phyloP scores from a whole-genome alignment of 2,113 vertebrate genomes.

The Echinops telfairi region DNA sequence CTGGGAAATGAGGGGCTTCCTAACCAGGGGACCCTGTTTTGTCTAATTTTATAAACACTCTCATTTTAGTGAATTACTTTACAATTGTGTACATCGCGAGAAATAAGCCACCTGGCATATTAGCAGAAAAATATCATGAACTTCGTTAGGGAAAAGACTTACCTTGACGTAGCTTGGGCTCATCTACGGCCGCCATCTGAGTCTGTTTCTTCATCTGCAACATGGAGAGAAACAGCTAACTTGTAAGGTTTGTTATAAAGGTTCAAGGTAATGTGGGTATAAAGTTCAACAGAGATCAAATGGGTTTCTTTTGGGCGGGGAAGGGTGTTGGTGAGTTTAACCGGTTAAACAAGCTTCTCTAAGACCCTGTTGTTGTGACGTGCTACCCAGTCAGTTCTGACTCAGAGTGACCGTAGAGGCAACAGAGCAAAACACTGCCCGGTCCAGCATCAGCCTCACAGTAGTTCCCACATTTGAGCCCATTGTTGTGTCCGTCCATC shows the following conservation, averaged over 20 bases:
- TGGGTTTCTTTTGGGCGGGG: not conserved
- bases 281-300: not conserved
- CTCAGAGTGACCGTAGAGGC: too few relatives aligned
- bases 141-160: not conserved
- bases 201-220: slow-evolving; percentile 36
- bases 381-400: too few relatives aligned
- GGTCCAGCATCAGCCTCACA: too few relatives aligned
- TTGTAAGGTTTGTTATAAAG: not conserved
- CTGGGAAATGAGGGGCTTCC: not conserved
- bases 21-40: not conserved
- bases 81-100: not conserved
- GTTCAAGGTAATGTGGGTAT: not conserved
- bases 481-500: too few relatives aligned
- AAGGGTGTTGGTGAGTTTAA: not conserved
- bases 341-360: not conserved
- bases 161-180: not conserved
- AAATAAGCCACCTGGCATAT: not conserved
- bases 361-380: too few relatives aligned
- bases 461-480: too few relatives aligned
- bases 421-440: too few relatives aligned
- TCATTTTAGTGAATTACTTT: not conserved
- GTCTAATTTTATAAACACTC: not conserved
- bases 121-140: not conserved
- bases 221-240: not conserved
- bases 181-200: not conserved